A percentile compares a stretch with the other conserved stretches of the same genome.
Conservation (phyloP, 2,888 invertebrate genomes). For the Tinea semifulvella region DNA sequence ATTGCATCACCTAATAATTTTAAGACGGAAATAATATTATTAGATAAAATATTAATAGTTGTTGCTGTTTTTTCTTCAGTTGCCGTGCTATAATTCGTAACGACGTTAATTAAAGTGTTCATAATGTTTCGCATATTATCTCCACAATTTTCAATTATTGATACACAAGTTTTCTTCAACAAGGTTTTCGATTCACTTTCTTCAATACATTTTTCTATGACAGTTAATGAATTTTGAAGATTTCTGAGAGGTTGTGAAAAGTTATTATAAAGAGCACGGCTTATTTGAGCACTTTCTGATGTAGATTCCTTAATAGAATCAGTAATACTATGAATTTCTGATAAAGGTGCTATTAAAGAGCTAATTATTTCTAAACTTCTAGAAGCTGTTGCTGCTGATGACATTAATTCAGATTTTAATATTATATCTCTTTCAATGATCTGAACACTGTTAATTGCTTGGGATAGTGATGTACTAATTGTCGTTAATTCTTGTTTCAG, state of each 20-base stretch:
- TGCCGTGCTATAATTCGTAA: conserved; percentile 46
- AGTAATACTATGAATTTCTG: conserved; percentile 70
- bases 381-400: conserved; percentile 72
- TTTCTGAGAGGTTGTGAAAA: conserved; percentile 67
- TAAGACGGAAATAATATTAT: conserved; percentile 58
- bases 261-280: conserved; percentile 63
- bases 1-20: conserved; percentile 64
- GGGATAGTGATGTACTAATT: background rate
- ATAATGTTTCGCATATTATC: conserved; percentile 63
- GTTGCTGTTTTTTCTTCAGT: conserved; percentile 36
- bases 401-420: conserved; percentile 71
- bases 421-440: conserved; percentile 72
- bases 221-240: conserved; percentile 71
- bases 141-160: conserved; percentile 70
- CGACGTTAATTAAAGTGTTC: conserved; percentile 57
- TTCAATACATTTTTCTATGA: conserved; percentile 74
- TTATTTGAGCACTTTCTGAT: conserved; percentile 39
- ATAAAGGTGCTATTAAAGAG: conserved; percentile 69
- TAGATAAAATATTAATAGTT: conserved; percentile 52
- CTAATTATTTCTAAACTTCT: conserved; percentile 72
- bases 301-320: conserved; percentile 59
- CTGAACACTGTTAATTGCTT: conserved; percentile 31
- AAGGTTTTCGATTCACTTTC: conserved; percentile 73
- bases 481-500: conserved; percentile 23
- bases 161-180: conserved; percentile 73